Base-by-base conservation (phyloP, 2,888 invertebrate species). In the Antheraea assamensis region DNA sequence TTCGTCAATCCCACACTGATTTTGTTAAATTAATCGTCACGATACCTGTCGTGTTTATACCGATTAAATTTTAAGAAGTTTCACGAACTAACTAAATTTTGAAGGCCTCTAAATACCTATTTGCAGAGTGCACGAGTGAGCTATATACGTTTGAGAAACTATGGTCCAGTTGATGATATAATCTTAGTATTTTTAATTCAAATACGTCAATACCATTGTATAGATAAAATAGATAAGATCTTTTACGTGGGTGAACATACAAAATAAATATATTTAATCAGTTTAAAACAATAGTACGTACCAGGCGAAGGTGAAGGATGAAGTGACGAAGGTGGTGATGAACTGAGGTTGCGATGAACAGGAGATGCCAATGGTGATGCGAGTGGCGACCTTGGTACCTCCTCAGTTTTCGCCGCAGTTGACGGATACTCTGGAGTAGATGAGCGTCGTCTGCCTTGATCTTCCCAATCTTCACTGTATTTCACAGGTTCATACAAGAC, bases 351-450 rank as follows among this genome's bases (percentile, higher is more conserved):
- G 73, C 86, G 89, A 74, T 88, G 92, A 71, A 92, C 92, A 71
- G 94, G 93, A 47, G 93, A 93, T 35, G 89, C 90, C 75, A 88
- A 81, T 47, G 93, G 93, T 31, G 94, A 90, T 72, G 87, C 85
- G 47, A 92, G 85, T 68, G 91, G 91, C n/a, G 93, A 91, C 70
- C 83, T 86, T 55, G 85, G 77, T 27, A 80, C 81, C 58, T 87
- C 89, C 76, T 68, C 68, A 21, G 82, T 80, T 74, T 87, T 89
- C 31, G 82, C 84, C 68, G 83, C 85, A 76, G 83, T 84, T 61
- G 84, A 83, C 73, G 90, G 87, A 42, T 90, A 89, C 78, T 92
- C 92, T 1, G 93, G 93, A 66, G 94, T 93, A 42, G 93, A 93
- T 71, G 94, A 92, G 61, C 91, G 89, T 31, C 92, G 88, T 78